These are phyloP conservation scores for Chrysopa pallens DNA, from an alignment of 1,140 invertebrate species.

Conservation along the genomic window DNA sequence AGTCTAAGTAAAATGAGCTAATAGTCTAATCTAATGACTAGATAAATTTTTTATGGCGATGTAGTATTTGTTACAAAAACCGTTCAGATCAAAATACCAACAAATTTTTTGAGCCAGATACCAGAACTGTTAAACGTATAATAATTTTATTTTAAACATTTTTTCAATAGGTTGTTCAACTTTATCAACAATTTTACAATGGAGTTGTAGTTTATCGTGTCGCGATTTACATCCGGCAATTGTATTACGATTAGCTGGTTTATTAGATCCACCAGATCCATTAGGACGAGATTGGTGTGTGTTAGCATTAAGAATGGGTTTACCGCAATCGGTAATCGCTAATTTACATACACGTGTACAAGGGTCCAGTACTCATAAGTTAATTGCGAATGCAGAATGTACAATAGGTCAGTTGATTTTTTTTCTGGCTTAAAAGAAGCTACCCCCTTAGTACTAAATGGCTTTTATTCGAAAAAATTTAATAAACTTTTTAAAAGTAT, in stretches of 20 bases:
- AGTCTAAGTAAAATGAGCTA: too few relatives aligned
- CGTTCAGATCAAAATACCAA: too few relatives aligned
- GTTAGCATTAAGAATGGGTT: conserved; percentile 52
- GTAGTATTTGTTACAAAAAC: too few relatives aligned
- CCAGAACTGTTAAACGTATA: neutral
- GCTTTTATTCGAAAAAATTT: neutral
- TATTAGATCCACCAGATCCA: conserved; percentile 59
- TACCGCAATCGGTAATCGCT: conserved; percentile 23
- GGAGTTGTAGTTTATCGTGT: conserved; percentile 21
- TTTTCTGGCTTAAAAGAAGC: neutral
- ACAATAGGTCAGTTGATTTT: conserved; percentile 17
- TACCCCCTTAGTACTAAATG: neutral
- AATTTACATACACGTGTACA: conserved; percentile 16
- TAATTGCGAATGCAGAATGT: conserved; percentile 19
- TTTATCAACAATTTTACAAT: conserved; percentile 12
- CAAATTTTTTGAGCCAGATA: neutral
- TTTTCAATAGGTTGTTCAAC: neutral
- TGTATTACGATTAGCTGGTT: conserved; percentile 32
- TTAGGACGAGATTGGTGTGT: conserved; percentile 73
- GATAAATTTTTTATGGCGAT: too few relatives aligned
- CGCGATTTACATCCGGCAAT: conserved; percentile 24
- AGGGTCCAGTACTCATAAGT: conserved; percentile 19
- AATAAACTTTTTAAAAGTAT: too few relatives aligned
- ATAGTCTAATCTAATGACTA: too few relatives aligned
- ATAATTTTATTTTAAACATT: neutral